Conservation (phyloP, 2,797 vertebrate genomes). For the Eulemur albifrons region DNA sequence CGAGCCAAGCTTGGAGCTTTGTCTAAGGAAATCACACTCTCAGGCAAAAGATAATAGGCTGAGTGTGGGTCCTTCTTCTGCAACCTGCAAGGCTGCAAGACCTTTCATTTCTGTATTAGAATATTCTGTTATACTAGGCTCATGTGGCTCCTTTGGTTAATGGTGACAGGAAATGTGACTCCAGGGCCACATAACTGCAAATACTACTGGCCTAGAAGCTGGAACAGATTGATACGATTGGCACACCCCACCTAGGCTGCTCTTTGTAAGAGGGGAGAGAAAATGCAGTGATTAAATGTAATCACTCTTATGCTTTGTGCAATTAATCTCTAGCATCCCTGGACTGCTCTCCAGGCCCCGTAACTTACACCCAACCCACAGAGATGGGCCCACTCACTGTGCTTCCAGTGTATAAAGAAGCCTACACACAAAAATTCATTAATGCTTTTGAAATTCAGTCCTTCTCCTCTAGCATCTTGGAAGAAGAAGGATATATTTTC, state of each 20-base stretch:
- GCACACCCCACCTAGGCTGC: conserved; percentile 42
- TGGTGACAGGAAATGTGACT: conserved; percentile 70
- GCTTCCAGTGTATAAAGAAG: not conserved
- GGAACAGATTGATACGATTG: conserved; percentile 61
- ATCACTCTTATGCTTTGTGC: conserved; percentile 46
- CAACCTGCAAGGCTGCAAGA: conserved; percentile 35
- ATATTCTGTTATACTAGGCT: conserved; percentile 72
- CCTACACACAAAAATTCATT: not conserved
- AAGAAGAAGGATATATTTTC: conserved; percentile 8
- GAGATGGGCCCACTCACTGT: not conserved
- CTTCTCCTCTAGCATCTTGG: not conserved
- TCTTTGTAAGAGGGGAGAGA: conserved; percentile 7
- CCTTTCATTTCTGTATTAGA: conserved; percentile 66
- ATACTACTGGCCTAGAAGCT: conserved; percentile 59
- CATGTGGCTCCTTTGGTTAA: conserved; percentile 68
- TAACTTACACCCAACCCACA: conserved; percentile 8
- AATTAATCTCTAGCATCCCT: conserved; percentile 56
- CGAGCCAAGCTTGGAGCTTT: conserved; percentile 47
- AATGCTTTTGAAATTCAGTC: conserved; percentile 59
- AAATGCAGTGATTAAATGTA: conserved; percentile 65
- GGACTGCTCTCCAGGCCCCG: conserved; percentile 6
- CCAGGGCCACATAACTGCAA: conserved; percentile 61
- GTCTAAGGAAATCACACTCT: conserved; percentile 58
- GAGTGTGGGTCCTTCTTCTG: conserved; percentile 52
- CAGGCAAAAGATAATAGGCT: conserved; percentile 44